A percentile compares a stretch with the other conserved stretches of the same genome.
Evolutionary conservation across 1,140 invertebrate species (phyloP).

Genomic region (Ostrea denselamellosa): DNA sequence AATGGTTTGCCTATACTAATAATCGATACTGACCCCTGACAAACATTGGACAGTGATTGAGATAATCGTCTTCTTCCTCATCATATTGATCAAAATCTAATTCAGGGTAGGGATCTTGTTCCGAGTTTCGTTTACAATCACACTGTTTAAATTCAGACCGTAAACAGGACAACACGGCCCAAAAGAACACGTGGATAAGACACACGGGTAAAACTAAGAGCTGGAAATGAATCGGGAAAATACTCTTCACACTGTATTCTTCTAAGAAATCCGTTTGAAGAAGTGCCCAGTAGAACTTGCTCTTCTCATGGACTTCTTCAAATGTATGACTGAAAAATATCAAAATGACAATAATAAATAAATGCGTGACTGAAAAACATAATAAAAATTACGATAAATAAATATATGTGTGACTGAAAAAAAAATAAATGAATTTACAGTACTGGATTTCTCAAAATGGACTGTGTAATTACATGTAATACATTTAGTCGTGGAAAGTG

Average conservation of each 20-base stretch:
- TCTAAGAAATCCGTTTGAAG: conserved; percentile 30
- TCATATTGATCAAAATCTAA: neutral
- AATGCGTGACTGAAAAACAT: too few relatives aligned
- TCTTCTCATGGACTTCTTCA: neutral
- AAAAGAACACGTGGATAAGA: neutral
- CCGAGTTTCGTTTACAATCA: neutral
- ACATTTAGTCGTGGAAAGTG: too few relatives aligned
- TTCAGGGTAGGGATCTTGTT: neutral
- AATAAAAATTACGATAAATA: too few relatives aligned
- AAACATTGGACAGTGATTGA: neutral
- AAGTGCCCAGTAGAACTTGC: conserved; percentile 16
- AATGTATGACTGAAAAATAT: conserved; percentile 27
- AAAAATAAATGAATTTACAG: too few relatives aligned
- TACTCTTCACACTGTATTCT: conserved; percentile 42
- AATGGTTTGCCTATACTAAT: too few relatives aligned
- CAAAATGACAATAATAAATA: too few relatives aligned
- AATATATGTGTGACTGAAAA: too few relatives aligned
- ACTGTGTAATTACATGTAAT: too few relatives aligned
- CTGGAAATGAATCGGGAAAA: conserved; percentile 29
- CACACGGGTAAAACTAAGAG: neutral
- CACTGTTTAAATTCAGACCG: neutral
- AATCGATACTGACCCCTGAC: neutral
- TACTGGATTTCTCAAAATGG: too few relatives aligned
- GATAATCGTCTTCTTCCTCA: neutral
- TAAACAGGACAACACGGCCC: neutral